phyloP scores from a whole-genome alignment of 2,797 vertebrate genomes.

The Myioborus miniatus region DNA sequence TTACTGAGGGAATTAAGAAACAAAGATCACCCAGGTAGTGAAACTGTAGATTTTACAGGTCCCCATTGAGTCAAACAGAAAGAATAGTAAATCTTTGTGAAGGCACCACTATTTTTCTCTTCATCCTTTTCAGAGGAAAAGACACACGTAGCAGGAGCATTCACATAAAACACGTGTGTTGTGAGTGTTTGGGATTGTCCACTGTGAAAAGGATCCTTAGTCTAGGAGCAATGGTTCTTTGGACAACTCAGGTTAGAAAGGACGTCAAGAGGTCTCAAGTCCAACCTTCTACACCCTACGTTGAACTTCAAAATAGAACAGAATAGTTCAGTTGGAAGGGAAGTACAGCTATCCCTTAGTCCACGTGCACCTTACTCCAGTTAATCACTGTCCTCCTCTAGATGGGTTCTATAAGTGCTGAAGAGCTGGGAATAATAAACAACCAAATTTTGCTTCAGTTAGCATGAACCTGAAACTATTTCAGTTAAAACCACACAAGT shows the following conservation, averaged over 20 bases:
- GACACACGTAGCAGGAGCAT: background rate
- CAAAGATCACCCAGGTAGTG: background rate
- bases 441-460: background rate
- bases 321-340: background rate
- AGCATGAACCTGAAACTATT: background rate
- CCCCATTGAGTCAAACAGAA: background rate
- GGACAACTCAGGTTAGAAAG: background rate
- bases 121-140: background rate
- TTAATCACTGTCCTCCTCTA: background rate
- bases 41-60: background rate
- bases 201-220: background rate
- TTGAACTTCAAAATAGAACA: background rate
- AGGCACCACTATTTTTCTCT: background rate
- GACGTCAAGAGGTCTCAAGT: background rate
- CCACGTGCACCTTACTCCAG: background rate
- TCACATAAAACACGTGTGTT: background rate
- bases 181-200: background rate
- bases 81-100: background rate
- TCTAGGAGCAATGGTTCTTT: background rate
- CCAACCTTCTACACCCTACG: background rate
- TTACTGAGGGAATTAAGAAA: background rate
- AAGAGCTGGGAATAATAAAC: background rate
- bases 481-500: background rate
- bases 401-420: background rate
- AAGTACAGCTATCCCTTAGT: background rate